Evolutionary conservation across 2,888 invertebrate genomes (phyloP).

Genomic region (Andrena minutula): DNA sequence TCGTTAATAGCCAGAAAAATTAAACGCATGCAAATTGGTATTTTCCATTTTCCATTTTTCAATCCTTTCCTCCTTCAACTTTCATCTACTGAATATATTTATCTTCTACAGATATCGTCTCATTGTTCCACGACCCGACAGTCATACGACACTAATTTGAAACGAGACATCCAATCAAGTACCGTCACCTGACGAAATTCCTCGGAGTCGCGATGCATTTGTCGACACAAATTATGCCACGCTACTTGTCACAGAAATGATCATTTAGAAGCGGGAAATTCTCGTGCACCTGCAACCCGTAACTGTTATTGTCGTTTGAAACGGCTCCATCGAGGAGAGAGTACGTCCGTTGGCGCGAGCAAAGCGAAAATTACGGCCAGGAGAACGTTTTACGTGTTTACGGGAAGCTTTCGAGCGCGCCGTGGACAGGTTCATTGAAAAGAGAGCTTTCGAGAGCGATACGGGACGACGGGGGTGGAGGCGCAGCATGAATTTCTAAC

Average conservation of each 20-base stretch:
- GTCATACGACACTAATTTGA: too few relatives aligned
- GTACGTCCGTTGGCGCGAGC: not conserved
- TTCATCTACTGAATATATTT: too few relatives aligned
- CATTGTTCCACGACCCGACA: too few relatives aligned
- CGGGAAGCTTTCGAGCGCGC: conserved; percentile 36
- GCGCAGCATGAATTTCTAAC: conserved; percentile 71
- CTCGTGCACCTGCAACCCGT: not conserved
- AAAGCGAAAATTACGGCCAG: conserved; percentile 49
- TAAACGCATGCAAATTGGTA: too few relatives aligned
- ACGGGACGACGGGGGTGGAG: not conserved
- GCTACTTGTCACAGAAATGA: not conserved
- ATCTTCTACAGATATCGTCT: too few relatives aligned
- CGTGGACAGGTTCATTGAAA: conserved; percentile 51
- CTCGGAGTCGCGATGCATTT: not conserved
- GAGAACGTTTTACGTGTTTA: conserved; percentile 57
- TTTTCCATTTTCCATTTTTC: too few relatives aligned
- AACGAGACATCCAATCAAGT: not conserved
- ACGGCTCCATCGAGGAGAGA: not conserved
- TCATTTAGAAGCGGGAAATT: not conserved
- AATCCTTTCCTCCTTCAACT: too few relatives aligned
- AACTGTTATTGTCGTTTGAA: not conserved
- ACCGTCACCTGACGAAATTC: not conserved
- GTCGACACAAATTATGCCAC: not conserved
- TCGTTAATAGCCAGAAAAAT: too few relatives aligned
- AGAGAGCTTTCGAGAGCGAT: conserved; percentile 42